Evolutionary conservation across 2,797 vertebrate genomes (phyloP).

Genomic region (Lacerta viridis): DNA sequence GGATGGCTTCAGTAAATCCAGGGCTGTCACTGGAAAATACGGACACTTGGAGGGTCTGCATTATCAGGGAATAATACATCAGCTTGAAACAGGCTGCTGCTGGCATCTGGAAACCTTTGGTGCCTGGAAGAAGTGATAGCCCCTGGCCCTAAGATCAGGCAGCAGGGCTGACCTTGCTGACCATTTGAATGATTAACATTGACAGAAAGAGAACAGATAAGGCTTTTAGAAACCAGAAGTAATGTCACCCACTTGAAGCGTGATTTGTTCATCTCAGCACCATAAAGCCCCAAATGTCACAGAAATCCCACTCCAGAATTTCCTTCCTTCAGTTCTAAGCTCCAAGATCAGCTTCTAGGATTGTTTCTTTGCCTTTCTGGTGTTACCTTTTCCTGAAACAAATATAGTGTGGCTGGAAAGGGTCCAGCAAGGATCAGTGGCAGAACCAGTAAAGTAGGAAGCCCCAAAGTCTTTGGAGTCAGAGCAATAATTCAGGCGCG

Average conservation of each 20-base stretch:
- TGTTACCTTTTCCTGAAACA: constrained; percentile 20
- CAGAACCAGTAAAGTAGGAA: not conserved
- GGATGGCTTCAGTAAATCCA: too few relatives aligned
- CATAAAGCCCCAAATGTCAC: constrained; percentile 1
- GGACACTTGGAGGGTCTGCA: too few relatives aligned
- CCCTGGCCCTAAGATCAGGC: not conserved
- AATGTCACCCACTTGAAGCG: not conserved
- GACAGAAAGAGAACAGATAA: constrained; percentile 1
- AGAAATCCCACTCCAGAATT: not conserved
- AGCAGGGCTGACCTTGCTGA: not conserved
- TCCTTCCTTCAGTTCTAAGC: not conserved
- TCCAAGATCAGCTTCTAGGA: not conserved
- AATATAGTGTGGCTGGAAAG: not conserved
- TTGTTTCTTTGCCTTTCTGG: constrained; percentile 14
- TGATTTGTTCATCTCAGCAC: constrained; percentile 9
- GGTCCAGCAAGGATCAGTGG: constrained; percentile 14
- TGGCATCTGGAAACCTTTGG: not conserved
- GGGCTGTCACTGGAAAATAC: too few relatives aligned
- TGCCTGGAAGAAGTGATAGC: not conserved
- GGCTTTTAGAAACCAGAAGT: not conserved
- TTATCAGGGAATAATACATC: not conserved
- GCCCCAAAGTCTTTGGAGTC: not conserved
- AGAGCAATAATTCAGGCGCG: not conserved
- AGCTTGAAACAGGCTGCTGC: not conserved
- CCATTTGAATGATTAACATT: not conserved